phyloP scores from a whole-genome alignment of 2,888 invertebrate genomes.

The Subacronicta megacephala region DNA sequence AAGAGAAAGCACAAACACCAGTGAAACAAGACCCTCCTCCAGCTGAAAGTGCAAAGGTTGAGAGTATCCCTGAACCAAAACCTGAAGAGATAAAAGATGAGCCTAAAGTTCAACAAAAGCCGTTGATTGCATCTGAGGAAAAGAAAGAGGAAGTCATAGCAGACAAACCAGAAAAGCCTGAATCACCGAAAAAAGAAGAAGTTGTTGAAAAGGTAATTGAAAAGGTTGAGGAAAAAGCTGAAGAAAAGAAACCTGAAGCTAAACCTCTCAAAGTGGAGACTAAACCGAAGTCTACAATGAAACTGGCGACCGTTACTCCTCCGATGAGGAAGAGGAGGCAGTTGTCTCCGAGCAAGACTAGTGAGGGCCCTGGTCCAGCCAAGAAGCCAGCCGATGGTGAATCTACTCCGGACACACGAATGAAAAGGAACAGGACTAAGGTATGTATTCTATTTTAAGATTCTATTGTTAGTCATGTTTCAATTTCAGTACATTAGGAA shows the following conservation, averaged over 20 bases:
- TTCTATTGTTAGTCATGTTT: background rate
- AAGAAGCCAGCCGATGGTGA: constrained; percentile 79
- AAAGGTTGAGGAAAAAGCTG: constrained; percentile 74
- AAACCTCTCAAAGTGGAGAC: constrained; percentile 74
- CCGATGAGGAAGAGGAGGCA: constrained; percentile 89
- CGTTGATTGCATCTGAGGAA: constrained; percentile 54
- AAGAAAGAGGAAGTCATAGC: constrained; percentile 67
- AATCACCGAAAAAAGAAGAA: constrained; percentile 59
- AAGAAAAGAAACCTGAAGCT: constrained; percentile 69
- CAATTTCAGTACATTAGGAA: background rate
- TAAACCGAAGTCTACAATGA: constrained; percentile 86
- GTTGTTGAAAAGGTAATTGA: constrained; percentile 59
- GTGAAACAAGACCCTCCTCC: constrained; percentile 64
- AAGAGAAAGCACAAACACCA: constrained; percentile 70
- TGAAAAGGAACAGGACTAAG: constrained; percentile 85
- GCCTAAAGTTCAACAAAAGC: constrained; percentile 62
- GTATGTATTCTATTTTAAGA: constrained; percentile 59
- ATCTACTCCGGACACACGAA: constrained; percentile 79
- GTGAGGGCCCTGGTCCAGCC: constrained; percentile 73
- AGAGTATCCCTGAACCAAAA: constrained; percentile 63
- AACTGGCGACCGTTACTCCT: constrained; percentile 89
- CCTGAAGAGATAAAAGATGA: constrained; percentile 73
- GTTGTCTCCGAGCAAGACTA: constrained; percentile 78
- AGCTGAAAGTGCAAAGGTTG: constrained; percentile 70
- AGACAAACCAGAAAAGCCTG: constrained; percentile 60